A percentile compares a stretch with the other conserved stretches of the same genome.
These are phyloP conservation scores for Baronia brevicornis DNA, from an alignment of 2,888 invertebrate genomes.

Conservation along the genomic window DNA sequence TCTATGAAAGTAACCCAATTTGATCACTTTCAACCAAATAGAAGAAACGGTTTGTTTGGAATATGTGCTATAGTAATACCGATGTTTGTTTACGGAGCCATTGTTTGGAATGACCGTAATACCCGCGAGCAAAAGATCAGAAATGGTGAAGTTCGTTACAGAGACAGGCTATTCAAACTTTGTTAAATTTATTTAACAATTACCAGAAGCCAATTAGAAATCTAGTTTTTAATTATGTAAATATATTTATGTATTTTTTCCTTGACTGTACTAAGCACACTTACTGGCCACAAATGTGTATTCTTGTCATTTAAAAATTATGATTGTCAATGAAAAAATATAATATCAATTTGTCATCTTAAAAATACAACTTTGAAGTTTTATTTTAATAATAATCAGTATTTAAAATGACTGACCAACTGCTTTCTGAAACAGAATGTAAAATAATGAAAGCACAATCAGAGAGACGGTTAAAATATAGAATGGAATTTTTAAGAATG, in stretches of 20 bases:
- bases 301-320: conserved; percentile 3
- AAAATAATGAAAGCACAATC: conserved; percentile 76
- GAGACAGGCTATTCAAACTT: conserved; percentile 76
- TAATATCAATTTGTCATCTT: neutral
- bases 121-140: conserved; percentile 75
- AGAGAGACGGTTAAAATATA: conserved; percentile 70
- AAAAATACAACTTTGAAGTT: neutral
- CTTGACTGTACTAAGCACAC: neutral
- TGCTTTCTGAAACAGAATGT: conserved; percentile 63
- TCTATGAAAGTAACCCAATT: conserved; percentile 80
- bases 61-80: conserved; percentile 72
- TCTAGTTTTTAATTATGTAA: conserved; percentile 10
- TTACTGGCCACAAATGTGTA: conserved; percentile 6
- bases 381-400: neutral
- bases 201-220: conserved; percentile 2
- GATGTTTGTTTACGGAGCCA: conserved; percentile 68
- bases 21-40: conserved; percentile 81
- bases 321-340: conserved; percentile 2
- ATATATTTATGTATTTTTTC: conserved; percentile 3
- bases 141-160: conserved; percentile 84
- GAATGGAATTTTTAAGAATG: conserved; percentile 81
- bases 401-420: conserved; percentile 42
- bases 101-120: conserved; percentile 69
- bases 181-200: conserved; percentile 16
- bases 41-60: conserved; percentile 69